Conservation (phyloP, 2,797 vertebrate species). For the Hyperoplus immaculatus region DNA sequence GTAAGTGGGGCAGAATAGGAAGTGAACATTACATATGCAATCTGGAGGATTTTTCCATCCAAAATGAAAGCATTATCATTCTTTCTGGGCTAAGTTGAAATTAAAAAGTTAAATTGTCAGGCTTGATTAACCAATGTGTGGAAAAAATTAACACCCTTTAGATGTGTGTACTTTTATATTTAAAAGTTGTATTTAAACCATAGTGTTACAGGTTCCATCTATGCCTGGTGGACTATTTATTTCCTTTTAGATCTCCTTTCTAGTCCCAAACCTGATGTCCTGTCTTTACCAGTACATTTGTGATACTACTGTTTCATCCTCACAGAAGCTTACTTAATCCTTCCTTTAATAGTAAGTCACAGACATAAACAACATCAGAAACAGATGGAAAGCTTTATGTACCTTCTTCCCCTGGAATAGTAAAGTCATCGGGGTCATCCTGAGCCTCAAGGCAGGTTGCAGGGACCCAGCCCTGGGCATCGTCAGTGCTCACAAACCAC, state of each 20-base stretch:
- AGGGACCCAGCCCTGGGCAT: conserved; percentile 98
- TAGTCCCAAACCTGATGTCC: neutral
- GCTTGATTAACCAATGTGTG: neutral
- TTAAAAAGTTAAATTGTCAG: conserved; percentile 8
- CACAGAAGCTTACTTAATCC: neutral
- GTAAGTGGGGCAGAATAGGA: conserved; percentile 88
- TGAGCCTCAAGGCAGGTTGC: conserved; percentile 97
- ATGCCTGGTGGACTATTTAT: neutral
- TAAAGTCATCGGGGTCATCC: conserved; percentile 95
- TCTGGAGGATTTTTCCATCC: conserved; percentile 50
- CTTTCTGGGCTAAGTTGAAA: neutral
- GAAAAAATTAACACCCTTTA: neutral
- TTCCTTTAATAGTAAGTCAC: neutral
- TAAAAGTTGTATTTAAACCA: neutral
- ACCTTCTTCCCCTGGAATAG: conserved; percentile 95
- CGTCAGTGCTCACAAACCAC: conserved; percentile 98
- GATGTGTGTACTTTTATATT: neutral
- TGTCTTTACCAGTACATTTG: neutral
- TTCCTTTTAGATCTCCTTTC: neutral
- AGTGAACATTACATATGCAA: conserved; percentile 76
- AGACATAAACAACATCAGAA: neutral
- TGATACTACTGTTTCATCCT: neutral
- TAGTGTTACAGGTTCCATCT: neutral
- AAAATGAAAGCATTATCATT: conserved; percentile 33
- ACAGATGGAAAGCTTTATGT: conserved; percentile 32